Evolutionary conservation across 2,888 invertebrate species (phyloP), one percentile per base, ranked within the genome.

Genomic region (Apotomis turbidana): DNA sequence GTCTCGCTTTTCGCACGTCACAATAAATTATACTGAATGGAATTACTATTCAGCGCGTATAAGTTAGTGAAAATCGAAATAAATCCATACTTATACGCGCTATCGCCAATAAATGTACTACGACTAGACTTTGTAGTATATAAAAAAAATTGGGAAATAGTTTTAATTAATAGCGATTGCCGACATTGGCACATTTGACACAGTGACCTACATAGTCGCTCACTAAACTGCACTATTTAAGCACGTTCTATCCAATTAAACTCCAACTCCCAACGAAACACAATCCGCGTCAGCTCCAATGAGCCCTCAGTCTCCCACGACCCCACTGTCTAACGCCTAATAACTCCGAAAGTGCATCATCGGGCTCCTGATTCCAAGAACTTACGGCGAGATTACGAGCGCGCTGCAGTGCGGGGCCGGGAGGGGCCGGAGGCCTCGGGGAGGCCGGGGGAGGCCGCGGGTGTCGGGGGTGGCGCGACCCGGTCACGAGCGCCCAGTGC

Each of bases 401-500:
- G 68, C 82, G 89, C 90, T 90, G 90, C 90, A 90, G 89, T 89
- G 90, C 90, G 87, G 89, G 88, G 82, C 79, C 77, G 75, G 75
- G 74, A 71, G 76, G 76, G 77, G 76, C 67, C 61, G 76, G 41
- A 76, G 51, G 52, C 64, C 61, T 27, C 27, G 27, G 59, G 67
- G 71, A 62, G 70, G 55, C 78, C 64, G 75, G 70, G 74, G 70
- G 74, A 27, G 27, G 27, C 27, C 27, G 74, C 36, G 76, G 70
- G 74, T 62, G 76, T 79, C 80, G 81, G 75, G 82, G 81, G 82
- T 80, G 85, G 78, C 85, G 89, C 89, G 91, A 89, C 91, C 90
- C 86, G 91, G 91, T 90, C 90, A 90, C 87, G 83, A 79, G 79
- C 78, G 82, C 79, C 78, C 90, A 91, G 91, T 90, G 91, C 91